Conservation (phyloP, 2,888 invertebrate genomes). For the Athalia cordata region DNA sequence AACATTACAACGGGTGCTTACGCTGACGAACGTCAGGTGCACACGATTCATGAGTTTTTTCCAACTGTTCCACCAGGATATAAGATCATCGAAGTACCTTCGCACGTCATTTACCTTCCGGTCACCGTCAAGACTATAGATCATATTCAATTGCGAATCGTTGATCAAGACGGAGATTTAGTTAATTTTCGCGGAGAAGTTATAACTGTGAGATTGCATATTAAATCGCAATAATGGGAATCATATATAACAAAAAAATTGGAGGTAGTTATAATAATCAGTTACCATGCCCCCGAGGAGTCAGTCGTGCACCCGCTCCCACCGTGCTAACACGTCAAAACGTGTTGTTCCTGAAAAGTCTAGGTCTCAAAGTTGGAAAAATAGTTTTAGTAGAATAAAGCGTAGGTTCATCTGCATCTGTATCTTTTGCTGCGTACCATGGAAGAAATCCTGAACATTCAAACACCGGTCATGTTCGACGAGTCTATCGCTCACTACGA, state of each 20-base stretch:
- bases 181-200: background rate
- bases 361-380: constrained; percentile 18
- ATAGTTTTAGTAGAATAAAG: background rate
- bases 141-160: background rate
- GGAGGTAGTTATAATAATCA: too few species aligned
- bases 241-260: constrained; percentile 59
- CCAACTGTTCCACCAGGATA: constrained; percentile 52
- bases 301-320: background rate
- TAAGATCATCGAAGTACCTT: constrained; percentile 53
- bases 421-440: constrained; percentile 6
- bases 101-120: constrained; percentile 52
- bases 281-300: constrained; percentile 51
- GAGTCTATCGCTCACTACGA: constrained; percentile 45
- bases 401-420: constrained; percentile 3
- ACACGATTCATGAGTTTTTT: constrained; percentile 55
- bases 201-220: background rate
- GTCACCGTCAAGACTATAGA: constrained; percentile 37
- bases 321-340: background rate
- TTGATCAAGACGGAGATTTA: background rate
- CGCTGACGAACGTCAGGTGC: constrained; percentile 49
- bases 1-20: constrained; percentile 55
- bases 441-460: constrained; percentile 13
- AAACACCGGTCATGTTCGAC: constrained; percentile 42
- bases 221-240: constrained; percentile 58
- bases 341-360: constrained; percentile 13